A percentile compares a stretch with the other conserved stretches of the same genome.
Evolutionary conservation across 2,113 vertebrate species (phyloP).

Genomic region (Pica pica): DNA sequence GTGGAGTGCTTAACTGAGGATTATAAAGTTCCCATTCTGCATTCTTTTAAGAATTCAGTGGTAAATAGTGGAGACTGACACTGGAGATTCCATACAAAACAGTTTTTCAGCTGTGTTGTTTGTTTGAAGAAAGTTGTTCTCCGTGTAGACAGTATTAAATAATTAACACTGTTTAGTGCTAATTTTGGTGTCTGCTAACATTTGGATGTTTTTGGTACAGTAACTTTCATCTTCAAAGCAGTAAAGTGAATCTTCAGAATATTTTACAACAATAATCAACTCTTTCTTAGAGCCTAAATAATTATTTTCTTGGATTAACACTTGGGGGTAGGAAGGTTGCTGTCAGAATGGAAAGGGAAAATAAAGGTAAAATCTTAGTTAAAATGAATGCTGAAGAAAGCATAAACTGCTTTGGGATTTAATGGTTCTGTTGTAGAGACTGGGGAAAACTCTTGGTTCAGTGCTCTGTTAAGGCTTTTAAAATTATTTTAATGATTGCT

Average conservation of each 20-base stretch:
- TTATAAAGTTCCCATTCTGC: neutral
- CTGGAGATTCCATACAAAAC: neutral
- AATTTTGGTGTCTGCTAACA: neutral
- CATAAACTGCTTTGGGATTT: neutral
- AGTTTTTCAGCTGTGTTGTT: neutral
- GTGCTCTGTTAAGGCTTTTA: neutral
- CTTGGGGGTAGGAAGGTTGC: neutral
- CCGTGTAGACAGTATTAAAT: neutral
- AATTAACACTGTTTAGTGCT: slow-evolving; percentile 2
- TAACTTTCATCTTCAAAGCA: neutral
- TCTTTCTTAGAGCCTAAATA: neutral
- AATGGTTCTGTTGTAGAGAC: neutral
- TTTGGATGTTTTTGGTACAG: neutral
- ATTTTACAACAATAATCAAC: neutral
- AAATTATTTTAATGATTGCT: neutral
- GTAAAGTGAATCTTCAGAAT: neutral
- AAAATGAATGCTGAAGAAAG: neutral
- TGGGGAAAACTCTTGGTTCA: neutral
- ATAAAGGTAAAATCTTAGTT: neutral
- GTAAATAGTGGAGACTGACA: neutral
- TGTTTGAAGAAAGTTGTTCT: neutral
- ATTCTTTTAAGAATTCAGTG: neutral
- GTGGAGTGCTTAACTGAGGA: neutral
- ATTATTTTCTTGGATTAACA: neutral
- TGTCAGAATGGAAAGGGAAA: neutral